These are phyloP conservation scores for Guaruba guarouba DNA, from an alignment of 2,113 vertebrate species.

Conservation along the genomic window DNA sequence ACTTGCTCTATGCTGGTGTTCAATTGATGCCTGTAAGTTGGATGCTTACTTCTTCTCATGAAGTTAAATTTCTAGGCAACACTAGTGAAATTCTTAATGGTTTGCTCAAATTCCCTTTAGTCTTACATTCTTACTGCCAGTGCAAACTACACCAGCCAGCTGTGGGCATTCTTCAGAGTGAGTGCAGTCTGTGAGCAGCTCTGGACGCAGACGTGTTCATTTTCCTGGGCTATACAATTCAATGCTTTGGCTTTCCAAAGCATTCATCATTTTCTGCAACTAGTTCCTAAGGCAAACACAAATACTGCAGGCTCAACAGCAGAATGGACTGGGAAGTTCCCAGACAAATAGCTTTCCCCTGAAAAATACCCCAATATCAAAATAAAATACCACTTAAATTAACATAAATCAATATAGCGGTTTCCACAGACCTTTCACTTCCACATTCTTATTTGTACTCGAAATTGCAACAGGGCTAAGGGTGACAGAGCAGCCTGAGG, in stretches of 20 bases:
- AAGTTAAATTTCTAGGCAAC: not conserved
- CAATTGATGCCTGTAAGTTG: not conserved
- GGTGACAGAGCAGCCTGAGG: not conserved
- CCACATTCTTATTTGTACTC: not conserved
- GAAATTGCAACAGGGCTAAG: not conserved
- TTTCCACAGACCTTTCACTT: conserved; percentile 9
- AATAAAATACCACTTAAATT: not conserved
- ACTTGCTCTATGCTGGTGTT: not conserved
- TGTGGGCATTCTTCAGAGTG: not conserved
- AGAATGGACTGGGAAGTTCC: not conserved
- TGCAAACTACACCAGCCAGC: not conserved
- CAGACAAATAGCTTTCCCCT: not conserved
- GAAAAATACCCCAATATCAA: not conserved
- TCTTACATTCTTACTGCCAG: not conserved
- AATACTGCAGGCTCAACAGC: not conserved
- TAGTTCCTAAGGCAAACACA: not conserved
- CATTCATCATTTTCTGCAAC: not conserved
- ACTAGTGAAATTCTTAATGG: not conserved
- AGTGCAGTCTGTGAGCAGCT: not conserved
- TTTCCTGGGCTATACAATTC: not conserved
- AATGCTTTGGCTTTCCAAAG: not conserved
- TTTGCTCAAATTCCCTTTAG: not conserved
- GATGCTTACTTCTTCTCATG: not conserved
- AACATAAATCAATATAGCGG: not conserved
- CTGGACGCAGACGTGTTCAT: accelerated